Base-by-base conservation (phyloP, 30 jellyfish, hydroid and myxozoan species). In the Aurelia sp. region DNA sequence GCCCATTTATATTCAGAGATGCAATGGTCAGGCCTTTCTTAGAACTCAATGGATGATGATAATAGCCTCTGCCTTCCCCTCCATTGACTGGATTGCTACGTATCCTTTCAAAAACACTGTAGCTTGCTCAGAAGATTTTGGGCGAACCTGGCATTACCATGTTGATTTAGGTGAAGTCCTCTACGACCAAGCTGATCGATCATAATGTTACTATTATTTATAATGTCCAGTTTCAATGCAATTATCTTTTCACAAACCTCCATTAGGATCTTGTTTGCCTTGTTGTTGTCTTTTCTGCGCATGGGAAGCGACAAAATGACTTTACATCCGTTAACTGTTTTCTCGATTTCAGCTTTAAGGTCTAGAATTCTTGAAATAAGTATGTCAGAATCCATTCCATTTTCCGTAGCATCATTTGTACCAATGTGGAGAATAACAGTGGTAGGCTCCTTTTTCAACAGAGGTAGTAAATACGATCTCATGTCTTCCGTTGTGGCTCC, bases 231-330 rank as follows among this genome's bases (percentile, higher is more conserved):
- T 13, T 22, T 31, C 60, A 68, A 35, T 68, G 47, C 23, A 13
- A 59, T 16, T 21, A 68, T 23, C 59, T 68, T 68, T 2, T 68
- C 60, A 68, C 60, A 68, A 21, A 68, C 58, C 1, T 68, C 78
- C 30, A n/a, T 21, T 6, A 68, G 19, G 78, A 68, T 68, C 60
- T 68, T 68, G 30, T 68, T 68, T 23, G 78, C 60, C 47, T 68
- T 68, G 78, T 4, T 68, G 60, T 68, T 68, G 59, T 68, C 78
- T 30, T 35, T 68, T 68, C 78, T 68, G n/a, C 78, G 78, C 13
- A 68, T 68, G 4, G 60, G 78, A 27, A 68, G 47, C 0, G 69
- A 59, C 30, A 59, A 59, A 13, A 59, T 59, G 30, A 68, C 78
- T 4, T 30, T 31, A 68, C 78, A 68, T 23, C 78, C 78, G n/a